Evolutionary conservation across 1,140 invertebrate genomes (phyloP), one percentile per base, ranked within the genome.

Genomic region (Acromyrmex heyeri): DNA sequence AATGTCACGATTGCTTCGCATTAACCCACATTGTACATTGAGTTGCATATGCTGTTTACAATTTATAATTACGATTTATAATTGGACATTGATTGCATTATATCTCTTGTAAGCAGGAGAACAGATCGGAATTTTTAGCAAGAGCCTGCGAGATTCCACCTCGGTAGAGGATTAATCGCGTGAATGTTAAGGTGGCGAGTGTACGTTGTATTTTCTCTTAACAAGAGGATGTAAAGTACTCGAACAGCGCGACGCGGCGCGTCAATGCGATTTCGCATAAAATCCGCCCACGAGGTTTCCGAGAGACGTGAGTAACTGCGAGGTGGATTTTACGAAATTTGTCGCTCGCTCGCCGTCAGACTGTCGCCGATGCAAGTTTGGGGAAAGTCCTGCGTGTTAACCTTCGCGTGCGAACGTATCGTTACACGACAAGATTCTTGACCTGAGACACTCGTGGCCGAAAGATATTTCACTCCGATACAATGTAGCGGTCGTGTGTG

Each of bases 351-450:
- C 77, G 77, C 79, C 79, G 79, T 82, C 79, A 48, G 67, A 59
- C 79, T 61, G 79, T 82, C 79, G 79, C 69, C 79, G 69, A 61
- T 72, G 79, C 67, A 48, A 83, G 69, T 72, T 82, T 79, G 30
- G 85, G 85, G 85, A 62, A 86, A 86, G 67, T 64, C 67, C 64
- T 64, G 48, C 38, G 53, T 50, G 79, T 83, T 73, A 79, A 79
- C 85, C 85, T 86, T 86, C 85, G 75, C 79, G 55, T 48, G 79
- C 69, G 79, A 73, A 83, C 69, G n/a, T 83, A 78, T 85, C 82
- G 82, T 64, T 85, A 85, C 48, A 79, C 87, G 50, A 57, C 50
- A 70, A 53, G 88, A 89, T 83, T 90, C 88, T 90, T 90, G 77
- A 90, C 88, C 88, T 70, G 76, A 67, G 79, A 72, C 67, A 81